Evolutionary conservation across 2,797 vertebrate genomes (phyloP).

Genomic region (Thunnus albacares): DNA sequence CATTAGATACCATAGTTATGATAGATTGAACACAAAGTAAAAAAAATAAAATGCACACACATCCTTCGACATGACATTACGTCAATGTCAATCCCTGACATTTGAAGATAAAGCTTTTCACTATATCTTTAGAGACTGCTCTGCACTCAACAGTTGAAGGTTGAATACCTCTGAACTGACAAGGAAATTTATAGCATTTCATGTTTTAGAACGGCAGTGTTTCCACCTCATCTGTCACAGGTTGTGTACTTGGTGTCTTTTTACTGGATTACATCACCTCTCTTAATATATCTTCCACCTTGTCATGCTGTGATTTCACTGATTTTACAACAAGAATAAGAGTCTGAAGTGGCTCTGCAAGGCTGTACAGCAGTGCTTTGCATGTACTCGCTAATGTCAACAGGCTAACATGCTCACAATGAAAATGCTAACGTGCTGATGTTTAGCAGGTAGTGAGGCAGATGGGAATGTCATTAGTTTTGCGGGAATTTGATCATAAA

Average conservation of each 20-base stretch:
- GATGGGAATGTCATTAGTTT: background rate
- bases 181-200: background rate
- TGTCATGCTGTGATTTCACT: background rate
- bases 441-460: too few relatives aligned
- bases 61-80: background rate
- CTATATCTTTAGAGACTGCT: background rate
- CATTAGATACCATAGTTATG: background rate
- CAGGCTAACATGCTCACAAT: too few relatives aligned
- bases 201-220: background rate
- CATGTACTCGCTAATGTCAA: too few relatives aligned
- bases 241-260: background rate
- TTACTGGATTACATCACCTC: background rate
- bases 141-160: background rate
- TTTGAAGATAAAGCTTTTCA: constrained; percentile 18
- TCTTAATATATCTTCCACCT: background rate
- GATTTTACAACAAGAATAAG: background rate
- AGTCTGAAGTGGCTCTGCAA: background rate
- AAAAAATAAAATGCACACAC: background rate
- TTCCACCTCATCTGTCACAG: background rate
- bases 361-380: too few relatives aligned
- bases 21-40: background rate
- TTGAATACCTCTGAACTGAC: background rate
- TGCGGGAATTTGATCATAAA: too few relatives aligned
- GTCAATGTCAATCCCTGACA: background rate
- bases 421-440: background rate